These are phyloP conservation scores for Pecten maximus DNA, from an alignment of 2,888 invertebrate genomes.

Conservation along the genomic window DNA sequence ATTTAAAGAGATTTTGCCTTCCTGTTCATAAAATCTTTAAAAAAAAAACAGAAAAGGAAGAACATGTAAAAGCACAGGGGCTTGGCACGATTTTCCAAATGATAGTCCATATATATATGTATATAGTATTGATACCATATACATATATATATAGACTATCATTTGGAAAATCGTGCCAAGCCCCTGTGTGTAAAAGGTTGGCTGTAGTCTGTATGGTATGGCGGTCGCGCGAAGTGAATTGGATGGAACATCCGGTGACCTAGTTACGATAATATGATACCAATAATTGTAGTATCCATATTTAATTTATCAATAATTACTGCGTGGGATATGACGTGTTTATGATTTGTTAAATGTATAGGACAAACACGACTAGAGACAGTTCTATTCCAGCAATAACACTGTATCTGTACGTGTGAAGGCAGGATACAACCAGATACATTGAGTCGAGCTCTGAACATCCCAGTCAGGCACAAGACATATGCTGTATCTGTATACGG, in stretches of 20 bases:
- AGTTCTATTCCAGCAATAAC: background rate
- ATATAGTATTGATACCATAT: no score
- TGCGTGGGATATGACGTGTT: background rate
- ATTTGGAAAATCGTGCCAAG: no score
- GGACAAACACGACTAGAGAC: background rate
- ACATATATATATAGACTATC: no score
- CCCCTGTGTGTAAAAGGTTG: no score
- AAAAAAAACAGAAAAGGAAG: background rate
- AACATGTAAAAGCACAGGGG: no score
- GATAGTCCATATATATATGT: no score
- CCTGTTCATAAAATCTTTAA: background rate
- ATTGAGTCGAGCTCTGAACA: background rate
- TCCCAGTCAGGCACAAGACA: background rate
- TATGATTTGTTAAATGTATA: background rate
- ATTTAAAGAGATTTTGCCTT: no score
- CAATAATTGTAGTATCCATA: background rate
- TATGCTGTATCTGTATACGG: background rate
- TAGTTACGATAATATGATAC: background rate
- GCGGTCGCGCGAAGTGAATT: background rate
- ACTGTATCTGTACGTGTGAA: background rate
- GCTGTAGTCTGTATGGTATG: background rate
- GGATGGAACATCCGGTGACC: background rate
- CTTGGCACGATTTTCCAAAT: no score
- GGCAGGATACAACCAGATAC: background rate
- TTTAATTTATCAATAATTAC: background rate